Evolutionary conservation across 2,888 invertebrate genomes (phyloP).

Genomic region (Melipona bicolor): DNA sequence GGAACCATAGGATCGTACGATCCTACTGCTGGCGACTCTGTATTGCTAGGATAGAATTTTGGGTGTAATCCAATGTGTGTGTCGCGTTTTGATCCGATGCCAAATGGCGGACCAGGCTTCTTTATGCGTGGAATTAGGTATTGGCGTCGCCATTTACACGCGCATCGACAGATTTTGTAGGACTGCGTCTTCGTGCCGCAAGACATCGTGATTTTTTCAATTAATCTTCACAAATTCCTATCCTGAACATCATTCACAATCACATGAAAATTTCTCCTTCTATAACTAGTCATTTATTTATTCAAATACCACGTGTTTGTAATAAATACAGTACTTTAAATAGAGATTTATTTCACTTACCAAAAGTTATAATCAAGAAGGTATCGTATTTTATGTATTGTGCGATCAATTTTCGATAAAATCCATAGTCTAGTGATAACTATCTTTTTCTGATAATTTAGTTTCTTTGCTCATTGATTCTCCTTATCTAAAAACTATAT

Average conservation of each 20-base stretch:
- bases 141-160: conserved; percentile 57
- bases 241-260: background rate
- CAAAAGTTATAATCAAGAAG: no score
- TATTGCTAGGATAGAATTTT: conserved; percentile 3
- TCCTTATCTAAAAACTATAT: background rate
- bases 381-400: background rate
- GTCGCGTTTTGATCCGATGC: conserved; percentile 18
- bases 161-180: conserved; percentile 59
- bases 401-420: background rate
- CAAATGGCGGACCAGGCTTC: conserved; percentile 62
- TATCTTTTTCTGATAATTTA: background rate
- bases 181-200: conserved; percentile 16
- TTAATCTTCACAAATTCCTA: background rate
- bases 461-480: background rate
- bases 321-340: no score
- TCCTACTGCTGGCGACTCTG: conserved; percentile 54
- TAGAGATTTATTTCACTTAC: background rate
- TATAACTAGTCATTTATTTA: no score
- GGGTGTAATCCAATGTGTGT: conserved; percentile 61
- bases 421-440: background rate
- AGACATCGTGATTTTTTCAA: conserved; percentile 26
- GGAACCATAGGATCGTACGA: conserved; percentile 48
- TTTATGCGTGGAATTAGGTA: conserved; percentile 47
- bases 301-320: no score
- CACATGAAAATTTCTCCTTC: no score